Base-by-base conservation (phyloP, 2,113 vertebrate species). In the Mellivora capensis region DNA sequence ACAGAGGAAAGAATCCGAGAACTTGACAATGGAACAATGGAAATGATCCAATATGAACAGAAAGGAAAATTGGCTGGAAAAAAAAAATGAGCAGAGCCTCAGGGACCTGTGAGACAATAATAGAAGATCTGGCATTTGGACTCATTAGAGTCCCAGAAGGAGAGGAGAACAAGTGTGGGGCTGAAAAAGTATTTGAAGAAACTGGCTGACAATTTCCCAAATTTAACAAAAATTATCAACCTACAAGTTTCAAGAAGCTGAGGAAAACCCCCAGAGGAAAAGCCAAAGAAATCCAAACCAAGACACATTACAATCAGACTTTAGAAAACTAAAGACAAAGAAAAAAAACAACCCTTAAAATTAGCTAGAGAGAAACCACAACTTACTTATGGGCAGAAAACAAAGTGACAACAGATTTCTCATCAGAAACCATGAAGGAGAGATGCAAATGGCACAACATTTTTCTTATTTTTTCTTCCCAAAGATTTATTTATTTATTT, bases 321-420 rank as follows among this genome's bases (percentile, higher is more conserved):
- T 86, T 23, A 59, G 72, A 93, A 91, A 94, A 64, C 37, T 82
- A 67, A 96, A 90, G 83, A 87, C 74, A 91, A 47, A 91, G 37
- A 77, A 84, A 88, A 44, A 54, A 18, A 54, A 18, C n/a, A n/a
- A n/a, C n/a, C 6, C 52, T 54, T 87, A 44, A 94, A 87, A 86
- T 87, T 37, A 87, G 54, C 42, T 90, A 96, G 37, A 72, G 62
- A 85, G 61, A 87, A 74, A 57, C n/a, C 54, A 74, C 39, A 90
- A 39, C 29, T 81, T 90, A 94, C 2, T 81, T 79, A 12, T 0
- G 54, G 6, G 31, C 17, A 21, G 20, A 62, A 86, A 61, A 71
- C 27, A 54, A 83, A 85, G 23, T 85, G 71, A 37, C 17, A 31
- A 47, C 14, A 5, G 31, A 76, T 90, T 77, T 84, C 37, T 84